Base-by-base conservation (phyloP, 2,797 vertebrate species). In the Takifugu rubripes region DNA sequence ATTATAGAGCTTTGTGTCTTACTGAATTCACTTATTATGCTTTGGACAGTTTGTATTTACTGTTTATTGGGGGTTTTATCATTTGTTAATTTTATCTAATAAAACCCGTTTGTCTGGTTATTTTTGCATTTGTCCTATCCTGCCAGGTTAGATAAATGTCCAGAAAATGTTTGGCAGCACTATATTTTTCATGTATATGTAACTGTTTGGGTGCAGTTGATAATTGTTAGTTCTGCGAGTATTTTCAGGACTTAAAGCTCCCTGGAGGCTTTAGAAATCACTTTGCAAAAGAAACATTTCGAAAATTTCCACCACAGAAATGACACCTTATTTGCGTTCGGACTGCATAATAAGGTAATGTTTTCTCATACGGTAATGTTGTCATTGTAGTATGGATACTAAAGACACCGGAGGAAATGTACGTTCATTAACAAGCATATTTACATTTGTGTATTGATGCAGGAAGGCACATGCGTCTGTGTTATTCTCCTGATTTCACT, bases 1-100 rank as follows among this genome's bases (percentile, higher is more conserved):
- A 81, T 77, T 78, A 72, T 25, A 14, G 52, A 62, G 36, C 53
- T 47, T 64, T 17, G n/a, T 76, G 33, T 67, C 8, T 69, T 46
- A 74, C 72, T 73, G 68, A 47, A 26, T 59, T 40, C 54, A 66
- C 29, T 61, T 14, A 11, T 40, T 40, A 40, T 40, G 36, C 3
- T 12, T 64, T 27, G 52, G 3, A 54, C 64, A 25, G 12, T 47
- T 52, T 77, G 45, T 69, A 46, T 66, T 65, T 62, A 69, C 50
- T 66, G 17, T 52, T 49, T 44, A 43, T 52, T 63, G 12, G 72
- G 26, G 36, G 16, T 76, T 77, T 72, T 66, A 51, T 44, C 6
- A 3, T 33, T 55, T 64, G 49, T 43, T 5, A 29, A 29, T 2
- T 54, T 54, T 56, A n/a, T 62, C 25, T 43, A 73, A 73, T 79